Evolutionary conservation across 2,113 vertebrate species (phyloP).

Genomic region (Chamaetylas fuelleborni): DNA sequence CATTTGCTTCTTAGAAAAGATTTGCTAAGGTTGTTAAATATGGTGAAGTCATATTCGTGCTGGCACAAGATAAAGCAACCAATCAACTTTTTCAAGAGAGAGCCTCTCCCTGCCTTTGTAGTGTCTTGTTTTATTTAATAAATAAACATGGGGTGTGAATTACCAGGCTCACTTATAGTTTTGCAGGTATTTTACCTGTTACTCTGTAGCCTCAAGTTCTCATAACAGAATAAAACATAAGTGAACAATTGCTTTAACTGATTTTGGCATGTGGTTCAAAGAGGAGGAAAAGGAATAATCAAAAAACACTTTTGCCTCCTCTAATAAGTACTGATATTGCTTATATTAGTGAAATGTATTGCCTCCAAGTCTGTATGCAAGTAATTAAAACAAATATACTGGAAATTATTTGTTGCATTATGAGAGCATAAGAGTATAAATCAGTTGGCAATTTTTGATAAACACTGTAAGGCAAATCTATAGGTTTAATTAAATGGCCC

Average conservation of each 20-base stretch:
- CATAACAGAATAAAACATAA: background rate
- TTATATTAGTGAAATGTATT: background rate
- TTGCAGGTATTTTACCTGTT: background rate
- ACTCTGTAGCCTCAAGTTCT: background rate
- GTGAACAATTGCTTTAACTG: background rate
- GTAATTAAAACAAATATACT: background rate
- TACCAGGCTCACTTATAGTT: background rate
- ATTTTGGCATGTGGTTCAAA: background rate
- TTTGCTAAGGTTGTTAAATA: constrained; percentile 9
- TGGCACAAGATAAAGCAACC: constrained; percentile 19
- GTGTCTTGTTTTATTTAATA: background rate
- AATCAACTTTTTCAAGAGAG: background rate
- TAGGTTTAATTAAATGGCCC: background rate
- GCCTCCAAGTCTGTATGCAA: background rate
- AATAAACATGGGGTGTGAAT: background rate
- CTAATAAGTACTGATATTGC: background rate
- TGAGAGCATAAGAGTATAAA: background rate
- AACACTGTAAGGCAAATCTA: background rate
- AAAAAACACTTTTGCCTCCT: background rate
- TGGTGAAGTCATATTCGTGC: background rate
- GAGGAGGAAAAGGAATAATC: background rate
- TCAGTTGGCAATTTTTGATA: background rate
- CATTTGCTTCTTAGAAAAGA: constrained; percentile 44
- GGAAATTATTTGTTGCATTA: background rate
- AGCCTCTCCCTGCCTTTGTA: background rate